These are phyloP conservation scores for Carposina sasakii DNA, from an alignment of 1,140 invertebrate genomes.

Conservation along the genomic window DNA sequence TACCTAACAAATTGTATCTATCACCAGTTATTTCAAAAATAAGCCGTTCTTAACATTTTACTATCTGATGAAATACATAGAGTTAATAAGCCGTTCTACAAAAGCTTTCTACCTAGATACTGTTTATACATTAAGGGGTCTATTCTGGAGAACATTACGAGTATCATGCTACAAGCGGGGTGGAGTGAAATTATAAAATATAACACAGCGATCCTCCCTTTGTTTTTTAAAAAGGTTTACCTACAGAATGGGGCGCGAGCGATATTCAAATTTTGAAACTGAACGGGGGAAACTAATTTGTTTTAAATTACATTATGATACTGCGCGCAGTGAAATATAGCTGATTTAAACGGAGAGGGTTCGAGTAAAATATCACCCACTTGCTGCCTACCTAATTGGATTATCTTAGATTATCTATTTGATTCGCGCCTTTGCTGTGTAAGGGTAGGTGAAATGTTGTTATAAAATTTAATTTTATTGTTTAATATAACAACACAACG, in stretches of 20 bases:
- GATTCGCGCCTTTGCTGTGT: conserved; percentile 27
- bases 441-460: too few species aligned
- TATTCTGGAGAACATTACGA: conserved; percentile 41
- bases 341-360: conserved; percentile 59
- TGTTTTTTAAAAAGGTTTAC: conserved; percentile 60
- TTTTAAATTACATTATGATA: conserved; percentile 71
- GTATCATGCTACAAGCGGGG: conserved; percentile 23
- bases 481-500: too few species aligned
- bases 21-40: too few species aligned
- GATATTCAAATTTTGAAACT: conserved; percentile 63
- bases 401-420: conserved; percentile 42
- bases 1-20: too few species aligned
- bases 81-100: conserved; percentile 40
- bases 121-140: conserved; percentile 49
- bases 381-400: conserved; percentile 38
- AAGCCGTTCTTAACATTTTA: too few species aligned
- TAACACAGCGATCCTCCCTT: conserved; percentile 47
- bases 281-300: conserved; percentile 64
- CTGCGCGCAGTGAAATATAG: conserved; percentile 64
- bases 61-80: conserved; percentile 29
- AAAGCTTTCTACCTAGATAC: conserved; percentile 42
- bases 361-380: conserved; percentile 46
- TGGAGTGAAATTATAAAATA: conserved; percentile 63
- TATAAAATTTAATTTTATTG: too few species aligned
- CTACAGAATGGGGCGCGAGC: conserved; percentile 51